phyloP scores from a whole-genome alignment of 2,797 vertebrate species.

The Pristis pectinata region DNA sequence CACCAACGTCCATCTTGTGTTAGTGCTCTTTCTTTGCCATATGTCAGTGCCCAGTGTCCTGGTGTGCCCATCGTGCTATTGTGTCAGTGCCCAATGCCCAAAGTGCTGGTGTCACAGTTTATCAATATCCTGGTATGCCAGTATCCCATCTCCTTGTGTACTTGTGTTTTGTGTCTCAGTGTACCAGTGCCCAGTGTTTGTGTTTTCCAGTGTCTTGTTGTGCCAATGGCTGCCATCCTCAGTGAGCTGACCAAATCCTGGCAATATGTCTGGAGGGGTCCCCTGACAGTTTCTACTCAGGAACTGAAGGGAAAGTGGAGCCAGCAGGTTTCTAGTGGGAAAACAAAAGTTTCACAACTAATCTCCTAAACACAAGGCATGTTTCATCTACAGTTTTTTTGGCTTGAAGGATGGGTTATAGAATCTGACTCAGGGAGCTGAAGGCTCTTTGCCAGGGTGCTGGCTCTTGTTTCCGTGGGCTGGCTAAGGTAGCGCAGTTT shows the following conservation, averaged over 20 bases:
- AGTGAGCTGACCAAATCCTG: neutral
- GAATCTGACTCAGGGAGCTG: neutral
- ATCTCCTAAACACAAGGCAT: neutral
- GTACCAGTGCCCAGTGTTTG: neutral
- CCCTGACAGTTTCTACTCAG: neutral
- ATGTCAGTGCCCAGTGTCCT: too few species aligned
- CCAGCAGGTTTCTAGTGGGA: neutral
- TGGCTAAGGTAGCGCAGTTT: neutral
- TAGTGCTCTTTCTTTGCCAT: too few species aligned
- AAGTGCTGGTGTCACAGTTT: too few species aligned
- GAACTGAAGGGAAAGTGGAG: neutral
- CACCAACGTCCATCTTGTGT: neutral
- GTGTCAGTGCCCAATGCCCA: too few species aligned
- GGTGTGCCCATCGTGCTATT: too few species aligned
- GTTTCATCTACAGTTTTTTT: neutral
- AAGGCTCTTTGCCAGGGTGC: neutral
- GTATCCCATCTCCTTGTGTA: too few species aligned
- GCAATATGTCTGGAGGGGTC: neutral
- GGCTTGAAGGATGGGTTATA: neutral
- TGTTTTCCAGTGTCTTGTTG: neutral
- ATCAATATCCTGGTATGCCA: too few species aligned
- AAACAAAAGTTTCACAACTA: constrained; percentile 4
- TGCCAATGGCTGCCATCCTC: neutral
- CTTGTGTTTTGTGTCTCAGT: too few species aligned
- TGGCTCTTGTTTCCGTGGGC: neutral